Conservation (phyloP, 2,797 vertebrate species). For the Siniperca undulata region DNA sequence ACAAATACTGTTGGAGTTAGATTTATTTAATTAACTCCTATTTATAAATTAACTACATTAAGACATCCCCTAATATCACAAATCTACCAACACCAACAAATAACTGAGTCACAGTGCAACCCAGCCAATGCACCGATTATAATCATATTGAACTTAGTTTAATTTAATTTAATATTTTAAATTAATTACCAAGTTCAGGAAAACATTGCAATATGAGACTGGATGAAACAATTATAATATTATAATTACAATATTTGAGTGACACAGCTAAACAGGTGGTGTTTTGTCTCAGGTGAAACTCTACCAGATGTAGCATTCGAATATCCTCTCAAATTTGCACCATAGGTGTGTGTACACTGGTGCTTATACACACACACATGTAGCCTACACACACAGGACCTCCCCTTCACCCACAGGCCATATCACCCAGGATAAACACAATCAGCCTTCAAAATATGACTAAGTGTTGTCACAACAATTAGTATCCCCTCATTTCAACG, state of each 20-base stretch:
- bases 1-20: neutral
- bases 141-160: neutral
- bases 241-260: neutral
- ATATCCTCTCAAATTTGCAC: slow-evolving; percentile 9
- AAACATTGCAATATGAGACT: neutral
- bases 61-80: neutral
- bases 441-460: slow-evolving; percentile 39
- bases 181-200: neutral
- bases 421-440: slow-evolving; percentile 33
- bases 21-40: neutral
- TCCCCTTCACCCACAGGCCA: slow-evolving; percentile 8
- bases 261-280: neutral
- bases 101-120: neutral
- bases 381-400: neutral
- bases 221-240: neutral
- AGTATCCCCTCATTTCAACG: slow-evolving; percentile 22
- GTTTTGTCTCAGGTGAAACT: slow-evolving; percentile 13
- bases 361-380: neutral
- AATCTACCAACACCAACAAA: neutral
- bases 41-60: too few relatives aligned
- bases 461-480: slow-evolving; percentile 42
- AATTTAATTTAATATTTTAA: neutral
- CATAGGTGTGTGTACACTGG: neutral
- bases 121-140: too few relatives aligned
- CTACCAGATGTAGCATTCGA: slow-evolving; percentile 32